These are phyloP conservation scores for Lophura nycthemera DNA, from an alignment of 2,113 vertebrate species.

Conservation along the genomic window DNA sequence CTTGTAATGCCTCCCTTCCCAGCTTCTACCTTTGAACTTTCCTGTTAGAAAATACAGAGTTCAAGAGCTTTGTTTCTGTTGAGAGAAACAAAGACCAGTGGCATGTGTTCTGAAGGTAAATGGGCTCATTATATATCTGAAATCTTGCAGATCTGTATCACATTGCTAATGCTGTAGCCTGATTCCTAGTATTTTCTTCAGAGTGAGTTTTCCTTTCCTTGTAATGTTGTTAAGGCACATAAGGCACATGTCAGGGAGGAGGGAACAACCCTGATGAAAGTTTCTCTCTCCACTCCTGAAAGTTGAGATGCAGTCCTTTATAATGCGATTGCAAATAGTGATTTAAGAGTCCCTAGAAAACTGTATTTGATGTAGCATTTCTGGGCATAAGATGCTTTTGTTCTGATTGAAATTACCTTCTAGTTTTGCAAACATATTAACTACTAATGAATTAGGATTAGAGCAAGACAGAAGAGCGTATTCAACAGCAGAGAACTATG, in stretches of 20 bases:
- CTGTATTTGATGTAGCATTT: background rate
- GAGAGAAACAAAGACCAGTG: background rate
- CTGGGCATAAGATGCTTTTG: background rate
- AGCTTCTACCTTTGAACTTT: background rate
- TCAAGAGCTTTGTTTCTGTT: background rate
- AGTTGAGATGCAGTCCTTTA: background rate
- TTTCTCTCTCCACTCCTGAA: background rate
- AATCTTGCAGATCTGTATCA: background rate
- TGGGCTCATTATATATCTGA: background rate
- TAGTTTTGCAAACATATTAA: background rate
- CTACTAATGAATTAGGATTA: background rate
- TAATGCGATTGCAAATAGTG: background rate
- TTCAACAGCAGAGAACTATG: background rate
- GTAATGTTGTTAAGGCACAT: background rate
- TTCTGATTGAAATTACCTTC: background rate
- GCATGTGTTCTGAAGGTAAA: background rate
- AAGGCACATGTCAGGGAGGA: accelerated
- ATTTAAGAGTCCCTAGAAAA: background rate
- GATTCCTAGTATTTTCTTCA: background rate
- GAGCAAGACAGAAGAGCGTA: background rate
- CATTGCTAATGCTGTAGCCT: background rate
- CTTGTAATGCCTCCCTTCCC: background rate
- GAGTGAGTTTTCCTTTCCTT: background rate
- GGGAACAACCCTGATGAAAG: background rate
- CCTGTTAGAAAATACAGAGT: background rate